Percentiles rank a stretch among this genome's conserved stretches.
Evolutionary conservation across 2,888 invertebrate genomes (phyloP).

Genomic region (Blastobasis lacticolella): DNA sequence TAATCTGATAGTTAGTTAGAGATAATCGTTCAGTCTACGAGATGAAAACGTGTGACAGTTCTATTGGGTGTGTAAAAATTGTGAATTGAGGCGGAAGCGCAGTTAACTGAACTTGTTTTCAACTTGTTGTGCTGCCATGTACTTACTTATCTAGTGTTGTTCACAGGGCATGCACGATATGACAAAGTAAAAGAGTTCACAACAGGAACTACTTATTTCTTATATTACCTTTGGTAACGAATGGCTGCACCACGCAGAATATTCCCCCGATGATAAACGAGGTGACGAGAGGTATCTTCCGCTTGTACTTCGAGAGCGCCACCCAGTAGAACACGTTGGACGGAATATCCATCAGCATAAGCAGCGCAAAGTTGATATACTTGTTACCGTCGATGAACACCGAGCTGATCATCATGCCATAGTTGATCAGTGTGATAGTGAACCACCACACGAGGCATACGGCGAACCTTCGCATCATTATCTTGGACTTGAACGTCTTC

Average conservation of each 20-base stretch:
- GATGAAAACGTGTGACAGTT: no score
- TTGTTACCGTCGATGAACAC: constrained; percentile 63
- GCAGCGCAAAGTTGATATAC: constrained; percentile 57
- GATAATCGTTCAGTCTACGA: no score
- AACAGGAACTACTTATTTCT: no score
- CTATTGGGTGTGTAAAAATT: no score
- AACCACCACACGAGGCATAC: constrained; percentile 67
- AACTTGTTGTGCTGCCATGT: no score
- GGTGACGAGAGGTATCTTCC: constrained; percentile 45
- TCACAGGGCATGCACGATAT: no score
- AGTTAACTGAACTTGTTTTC: no score
- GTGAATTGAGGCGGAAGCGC: no score
- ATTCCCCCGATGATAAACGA: constrained; percentile 57
- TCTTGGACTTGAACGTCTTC: constrained; percentile 54
- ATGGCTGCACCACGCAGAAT: constrained; percentile 57
- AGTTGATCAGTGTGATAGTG: constrained; percentile 63
- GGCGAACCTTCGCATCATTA: constrained; percentile 58
- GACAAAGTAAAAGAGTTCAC: no score
- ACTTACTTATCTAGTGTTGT: no score
- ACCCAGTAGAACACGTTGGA: constrained; percentile 62
- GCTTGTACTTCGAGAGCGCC: constrained; percentile 50
- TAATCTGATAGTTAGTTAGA: no score
- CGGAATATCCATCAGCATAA: constrained; percentile 63
- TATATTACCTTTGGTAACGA: constrained; percentile 48
- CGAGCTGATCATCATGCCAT: constrained; percentile 67